Conservation (phyloP, 2,797 vertebrate species). For the Percopsis omiscomaycus region DNA sequence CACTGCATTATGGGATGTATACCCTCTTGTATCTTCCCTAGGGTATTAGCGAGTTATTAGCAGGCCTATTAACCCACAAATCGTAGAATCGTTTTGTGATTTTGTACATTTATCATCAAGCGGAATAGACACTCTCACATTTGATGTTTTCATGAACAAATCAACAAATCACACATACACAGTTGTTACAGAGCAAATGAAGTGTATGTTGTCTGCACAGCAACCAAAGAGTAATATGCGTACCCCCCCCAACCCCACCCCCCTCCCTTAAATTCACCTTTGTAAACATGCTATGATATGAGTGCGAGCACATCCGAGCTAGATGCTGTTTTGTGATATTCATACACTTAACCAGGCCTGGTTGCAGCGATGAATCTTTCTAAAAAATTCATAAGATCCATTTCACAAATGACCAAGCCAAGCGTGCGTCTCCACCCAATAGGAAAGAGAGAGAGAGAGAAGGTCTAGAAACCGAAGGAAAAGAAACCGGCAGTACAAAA, state of each 20-base stretch:
- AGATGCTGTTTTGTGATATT: conserved; percentile 53
- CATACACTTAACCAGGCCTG: conserved; percentile 58
- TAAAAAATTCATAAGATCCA: conserved; percentile 98
- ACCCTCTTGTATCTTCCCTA: too few species aligned
- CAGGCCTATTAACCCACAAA: neutral
- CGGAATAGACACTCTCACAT: neutral
- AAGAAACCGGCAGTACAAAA: conserved; percentile 68
- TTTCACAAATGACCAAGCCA: conserved; percentile 91
- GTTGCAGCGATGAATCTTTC: conserved; percentile 79
- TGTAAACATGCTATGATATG: conserved; percentile 52
- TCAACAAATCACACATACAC: neutral
- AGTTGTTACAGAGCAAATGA: conserved; percentile 1
- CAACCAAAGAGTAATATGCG: conserved; percentile 12
- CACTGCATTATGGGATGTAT: neutral
- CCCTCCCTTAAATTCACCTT: conserved; percentile 37
- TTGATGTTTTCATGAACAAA: neutral
- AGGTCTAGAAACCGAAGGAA: neutral
- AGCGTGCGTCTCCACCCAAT: conserved; percentile 74
- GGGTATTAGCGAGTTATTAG: neutral
- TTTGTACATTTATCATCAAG: neutral
- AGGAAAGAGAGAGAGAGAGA: conserved; percentile 27
- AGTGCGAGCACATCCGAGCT: conserved; percentile 31
- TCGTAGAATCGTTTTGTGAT: neutral
- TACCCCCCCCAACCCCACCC: neutral
- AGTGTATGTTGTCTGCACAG: neutral